Evolutionary conservation across 64 coral and sea anemone species (phyloP).

Genomic region (Stichodactyla helianthus): DNA sequence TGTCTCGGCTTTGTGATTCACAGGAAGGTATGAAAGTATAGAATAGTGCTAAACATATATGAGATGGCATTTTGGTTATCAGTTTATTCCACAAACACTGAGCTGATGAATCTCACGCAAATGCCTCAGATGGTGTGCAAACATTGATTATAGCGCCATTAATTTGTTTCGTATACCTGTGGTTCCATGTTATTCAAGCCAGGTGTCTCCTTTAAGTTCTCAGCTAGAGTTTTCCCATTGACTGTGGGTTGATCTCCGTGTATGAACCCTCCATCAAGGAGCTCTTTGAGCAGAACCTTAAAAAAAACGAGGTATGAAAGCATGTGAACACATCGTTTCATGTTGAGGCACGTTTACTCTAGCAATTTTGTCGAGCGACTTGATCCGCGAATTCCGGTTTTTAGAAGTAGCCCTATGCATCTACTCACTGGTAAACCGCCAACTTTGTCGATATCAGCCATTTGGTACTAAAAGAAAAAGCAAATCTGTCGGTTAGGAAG

Average conservation of each 20-base stretch:
- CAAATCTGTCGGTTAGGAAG: neutral
- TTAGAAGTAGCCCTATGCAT: neutral
- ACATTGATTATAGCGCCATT: no score
- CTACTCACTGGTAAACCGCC: conserved; percentile 57
- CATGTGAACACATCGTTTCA: neutral
- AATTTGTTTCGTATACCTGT: conserved; percentile 10
- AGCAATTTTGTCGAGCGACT: no score
- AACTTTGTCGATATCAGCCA: conserved; percentile 72
- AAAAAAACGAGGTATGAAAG: neutral
- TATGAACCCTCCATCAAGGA: conserved; percentile 38
- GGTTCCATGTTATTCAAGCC: neutral
- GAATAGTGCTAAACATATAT: no score
- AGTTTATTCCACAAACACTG: no score
- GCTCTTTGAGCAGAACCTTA: conserved; percentile 50
- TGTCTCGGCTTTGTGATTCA: no score
- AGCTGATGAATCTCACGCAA: no score
- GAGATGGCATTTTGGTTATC: no score
- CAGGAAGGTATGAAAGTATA: no score
- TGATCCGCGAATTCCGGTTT: neutral
- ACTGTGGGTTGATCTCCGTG: conserved; percentile 54
- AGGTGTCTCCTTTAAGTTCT: conserved; percentile 30
- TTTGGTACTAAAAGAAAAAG: conserved; percentile 62
- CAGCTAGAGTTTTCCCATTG: conserved; percentile 38
- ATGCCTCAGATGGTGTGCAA: no score
- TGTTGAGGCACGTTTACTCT: no score